Evolutionary conservation across 2,888 invertebrate genomes (phyloP).

Genomic region (Elmis aenea): DNA sequence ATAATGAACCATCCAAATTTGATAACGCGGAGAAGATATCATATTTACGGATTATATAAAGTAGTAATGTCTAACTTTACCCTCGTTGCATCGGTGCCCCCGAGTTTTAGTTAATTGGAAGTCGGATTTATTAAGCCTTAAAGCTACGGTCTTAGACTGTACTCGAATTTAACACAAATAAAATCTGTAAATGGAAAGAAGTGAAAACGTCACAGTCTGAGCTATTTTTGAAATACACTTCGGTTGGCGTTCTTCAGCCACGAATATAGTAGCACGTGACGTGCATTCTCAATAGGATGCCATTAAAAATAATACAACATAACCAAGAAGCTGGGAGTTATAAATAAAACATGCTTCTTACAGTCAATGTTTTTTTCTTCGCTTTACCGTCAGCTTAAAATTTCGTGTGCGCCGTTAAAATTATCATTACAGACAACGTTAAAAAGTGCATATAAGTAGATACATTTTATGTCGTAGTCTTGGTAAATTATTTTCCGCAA

Average conservation of each 20-base stretch:
- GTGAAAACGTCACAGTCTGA: constrained; percentile 19
- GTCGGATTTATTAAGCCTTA: constrained; percentile 40
- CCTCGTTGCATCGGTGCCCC: constrained; percentile 38
- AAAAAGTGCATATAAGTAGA: too few relatives aligned
- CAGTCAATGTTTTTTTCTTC: constrained; percentile 11
- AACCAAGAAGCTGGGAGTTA: constrained; percentile 17
- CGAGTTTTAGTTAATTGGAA: constrained; percentile 40
- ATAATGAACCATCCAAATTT: constrained; percentile 47
- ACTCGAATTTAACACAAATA: constrained; percentile 1
- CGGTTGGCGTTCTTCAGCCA: constrained; percentile 21
- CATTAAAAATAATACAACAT: constrained; percentile 23
- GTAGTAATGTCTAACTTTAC: constrained; percentile 40
- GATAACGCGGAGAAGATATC: constrained; percentile 43
- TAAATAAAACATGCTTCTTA: constrained; percentile 22
- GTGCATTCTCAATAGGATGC: constrained; percentile 22
- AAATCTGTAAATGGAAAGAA: constrained; percentile 1
- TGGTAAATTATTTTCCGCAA: not conserved
- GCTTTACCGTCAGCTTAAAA: constrained; percentile 13
- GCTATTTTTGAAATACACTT: constrained; percentile 20
- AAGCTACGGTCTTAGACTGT: constrained; percentile 27
- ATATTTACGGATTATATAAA: constrained; percentile 44
- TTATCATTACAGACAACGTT: too few relatives aligned
- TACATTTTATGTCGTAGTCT: constrained; percentile 1
- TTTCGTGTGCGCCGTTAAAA: constrained; percentile 1
- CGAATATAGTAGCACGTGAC: constrained; percentile 22